phyloP scores from a whole-genome alignment of 2,888 invertebrate genomes.

The Ashinkailepas kermadecensis region DNA sequence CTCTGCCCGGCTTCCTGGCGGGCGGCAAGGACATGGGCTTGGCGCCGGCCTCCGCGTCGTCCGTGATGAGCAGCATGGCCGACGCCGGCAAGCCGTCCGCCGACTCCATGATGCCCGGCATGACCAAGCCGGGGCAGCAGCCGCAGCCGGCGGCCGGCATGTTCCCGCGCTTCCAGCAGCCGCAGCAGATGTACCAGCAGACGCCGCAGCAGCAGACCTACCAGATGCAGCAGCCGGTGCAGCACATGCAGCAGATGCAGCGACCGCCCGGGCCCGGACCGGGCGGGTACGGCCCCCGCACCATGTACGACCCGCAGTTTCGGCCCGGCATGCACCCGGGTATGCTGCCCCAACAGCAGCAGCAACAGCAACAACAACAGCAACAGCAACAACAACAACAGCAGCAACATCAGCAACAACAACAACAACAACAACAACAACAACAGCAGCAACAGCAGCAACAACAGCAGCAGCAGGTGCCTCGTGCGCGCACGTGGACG shows the following conservation, averaged over 20 bases:
- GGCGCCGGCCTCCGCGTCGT: neutral
- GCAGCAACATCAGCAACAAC: conserved; percentile 30
- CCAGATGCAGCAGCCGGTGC: conserved; percentile 13
- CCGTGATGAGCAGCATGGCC: neutral
- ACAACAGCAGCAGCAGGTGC: conserved; percentile 25
- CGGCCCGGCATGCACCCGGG: conserved; percentile 9
- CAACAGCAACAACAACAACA: conserved; percentile 26
- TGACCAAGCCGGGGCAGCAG: neutral
- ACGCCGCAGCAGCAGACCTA: neutral
- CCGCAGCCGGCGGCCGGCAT: neutral
- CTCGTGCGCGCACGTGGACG: conserved; percentile 18
- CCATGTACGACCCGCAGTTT: neutral
- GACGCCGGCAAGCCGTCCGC: neutral
- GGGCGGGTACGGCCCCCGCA: neutral
- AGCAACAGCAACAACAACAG: conserved; percentile 25
- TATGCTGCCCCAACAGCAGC: conserved; percentile 27
- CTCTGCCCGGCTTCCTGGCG: neutral
- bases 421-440: conserved; percentile 23
- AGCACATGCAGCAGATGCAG: conserved; percentile 22
- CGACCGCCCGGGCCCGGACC: conserved; percentile 22
- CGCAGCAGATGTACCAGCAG: neutral
- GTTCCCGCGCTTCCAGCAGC: conserved; percentile 5
- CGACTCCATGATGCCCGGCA: neutral
- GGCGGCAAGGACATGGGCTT: neutral
- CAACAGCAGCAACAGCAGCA: conserved; percentile 30